phyloP scores from a whole-genome alignment of 2,888 invertebrate species.

The Mechanitis messenoides region DNA sequence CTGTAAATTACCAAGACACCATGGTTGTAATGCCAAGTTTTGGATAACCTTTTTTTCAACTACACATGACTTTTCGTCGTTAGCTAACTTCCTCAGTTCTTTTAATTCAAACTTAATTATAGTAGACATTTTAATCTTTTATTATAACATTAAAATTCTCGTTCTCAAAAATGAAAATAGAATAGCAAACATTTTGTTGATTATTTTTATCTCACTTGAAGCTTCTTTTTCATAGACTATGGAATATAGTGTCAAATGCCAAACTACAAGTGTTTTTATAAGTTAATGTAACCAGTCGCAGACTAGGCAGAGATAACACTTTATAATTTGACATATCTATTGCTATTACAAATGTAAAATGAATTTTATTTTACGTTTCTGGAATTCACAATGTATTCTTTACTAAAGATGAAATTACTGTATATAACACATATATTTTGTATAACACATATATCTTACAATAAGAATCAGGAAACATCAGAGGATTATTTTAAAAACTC shows the following conservation, averaged over 20 bases:
- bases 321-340: no score
- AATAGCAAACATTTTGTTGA: background rate
- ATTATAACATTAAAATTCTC: slow-evolving; percentile 3
- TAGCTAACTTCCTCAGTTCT: slow-evolving; percentile 72
- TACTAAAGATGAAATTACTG: no score
- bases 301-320: no score
- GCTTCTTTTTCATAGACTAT: background rate
- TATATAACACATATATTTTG: no score
- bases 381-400: no score
- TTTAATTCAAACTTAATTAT: slow-evolving; percentile 72
- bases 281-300: no score
- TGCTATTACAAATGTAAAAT: no score
- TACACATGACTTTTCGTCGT: slow-evolving; percentile 77
- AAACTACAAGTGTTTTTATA: background rate
- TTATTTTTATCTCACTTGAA: background rate
- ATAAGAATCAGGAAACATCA: no score
- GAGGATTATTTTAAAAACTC: no score
- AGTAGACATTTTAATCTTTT: slow-evolving; percentile 52
- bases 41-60: slow-evolving; percentile 71
- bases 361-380: no score
- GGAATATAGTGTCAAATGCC: background rate
- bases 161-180: background rate
- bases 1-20: slow-evolving; percentile 77
- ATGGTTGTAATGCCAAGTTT: slow-evolving; percentile 79
- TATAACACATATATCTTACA: no score